Evolutionary conservation across 2,797 vertebrate species (phyloP), one percentile per base, ranked within the genome.

Genomic region (Thripadectes ignobilis): DNA sequence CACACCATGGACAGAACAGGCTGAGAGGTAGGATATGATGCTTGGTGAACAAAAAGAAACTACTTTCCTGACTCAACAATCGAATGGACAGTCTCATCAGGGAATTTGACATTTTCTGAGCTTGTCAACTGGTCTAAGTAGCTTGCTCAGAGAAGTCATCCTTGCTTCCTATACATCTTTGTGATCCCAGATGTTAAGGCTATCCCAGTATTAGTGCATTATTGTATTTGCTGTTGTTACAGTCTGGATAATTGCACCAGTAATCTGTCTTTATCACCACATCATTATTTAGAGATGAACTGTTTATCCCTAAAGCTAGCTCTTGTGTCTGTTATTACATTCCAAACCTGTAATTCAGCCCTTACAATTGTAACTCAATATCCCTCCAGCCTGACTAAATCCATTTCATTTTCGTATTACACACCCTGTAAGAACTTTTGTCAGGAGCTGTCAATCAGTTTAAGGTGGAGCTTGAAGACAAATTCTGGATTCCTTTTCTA

Each of bases 261-360:
- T 72, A 61, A 79, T 74, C 49, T 39, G 62, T n/a, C 62, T 71
- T 74, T 41, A 57, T 46, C 69, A 54, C 29, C 18, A 55, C 32
- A 71, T 9, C 58, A 45, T 57, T 48, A 78, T 75, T 78, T n/a
- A 85, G 54, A 59, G 45, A 63, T 39, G 38, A 89, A 63, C 3
- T 24, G 21, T 72, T 95, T 85, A 79, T 38, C 62, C 67, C 62
- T 83, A 73, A 76, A 89, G 73, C 68, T 51, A 26, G 24, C n/a
- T 63, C 59, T 68, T 0, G 0, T 30, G 51, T 34, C 46, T 57
- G 14, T 83, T 76, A 61, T 26, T 0, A 0, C 22, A 86, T 36
- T 32, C 19, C 34, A 86, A 86, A 79, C 11, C 39, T 36, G 0
- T 8, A 82, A 92, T 32, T 30, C 2, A 0, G 18, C 10, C 36